A percentile compares a stretch with the other conserved stretches of the same genome.
Evolutionary conservation across 1,140 invertebrate genomes (phyloP).

Genomic region (Drosophila novamexicana): DNA sequence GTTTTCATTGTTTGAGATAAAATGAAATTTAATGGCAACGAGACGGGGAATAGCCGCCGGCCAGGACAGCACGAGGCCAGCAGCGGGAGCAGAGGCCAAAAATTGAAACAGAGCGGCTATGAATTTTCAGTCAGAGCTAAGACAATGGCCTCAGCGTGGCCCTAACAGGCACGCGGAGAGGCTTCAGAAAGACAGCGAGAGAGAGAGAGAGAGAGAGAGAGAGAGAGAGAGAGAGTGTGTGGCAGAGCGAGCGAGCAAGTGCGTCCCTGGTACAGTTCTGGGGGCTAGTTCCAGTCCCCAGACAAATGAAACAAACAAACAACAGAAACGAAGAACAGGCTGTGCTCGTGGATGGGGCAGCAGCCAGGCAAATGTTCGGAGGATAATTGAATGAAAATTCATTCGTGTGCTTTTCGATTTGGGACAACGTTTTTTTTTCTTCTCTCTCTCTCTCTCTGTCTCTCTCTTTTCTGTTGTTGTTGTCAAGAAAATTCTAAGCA

Average conservation of each 20-base stretch:
- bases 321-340: neutral
- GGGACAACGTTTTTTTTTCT: conserved; percentile 47
- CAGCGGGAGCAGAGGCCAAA: conserved; percentile 51
- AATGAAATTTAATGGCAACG: conserved; percentile 78
- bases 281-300: conserved; percentile 77
- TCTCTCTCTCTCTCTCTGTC: neutral
- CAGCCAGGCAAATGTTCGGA: conserved; percentile 57
- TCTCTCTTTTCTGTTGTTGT: conserved; percentile 13
- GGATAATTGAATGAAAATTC: conserved; percentile 83
- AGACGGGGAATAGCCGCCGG: conserved; percentile 14
- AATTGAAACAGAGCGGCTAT: conserved; percentile 81
- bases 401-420: conserved; percentile 81
- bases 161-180: neutral
- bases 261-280: conserved; percentile 43
- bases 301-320: conserved; percentile 58
- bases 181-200: neutral
- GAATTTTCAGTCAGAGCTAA: conserved; percentile 71
- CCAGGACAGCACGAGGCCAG: neutral
- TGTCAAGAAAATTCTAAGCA: conserved; percentile 55
- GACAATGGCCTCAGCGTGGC: conserved; percentile 70
- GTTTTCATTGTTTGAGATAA: conserved; percentile 79
- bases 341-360: neutral
- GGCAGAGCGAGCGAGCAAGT: conserved; percentile 6
- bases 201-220: neutral
- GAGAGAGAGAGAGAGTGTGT: too few relatives aligned